Base-by-base conservation (phyloP, 2,113 vertebrate species). In the Rhynchomys soricoides region DNA sequence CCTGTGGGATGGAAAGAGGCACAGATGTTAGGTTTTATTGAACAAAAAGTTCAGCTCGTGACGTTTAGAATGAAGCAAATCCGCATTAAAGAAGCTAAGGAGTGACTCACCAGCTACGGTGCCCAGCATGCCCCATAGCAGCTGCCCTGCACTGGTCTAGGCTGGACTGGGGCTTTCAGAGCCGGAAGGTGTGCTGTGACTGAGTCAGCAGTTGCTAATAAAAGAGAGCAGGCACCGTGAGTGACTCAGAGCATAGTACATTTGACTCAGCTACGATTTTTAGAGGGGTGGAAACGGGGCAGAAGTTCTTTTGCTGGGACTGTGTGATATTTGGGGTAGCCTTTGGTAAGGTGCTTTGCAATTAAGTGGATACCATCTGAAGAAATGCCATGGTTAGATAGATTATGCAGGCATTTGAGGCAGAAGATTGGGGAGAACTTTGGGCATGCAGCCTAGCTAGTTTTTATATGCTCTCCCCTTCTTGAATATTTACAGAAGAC, bases 191-290 rank as follows among this genome's bases (percentile, higher is more conserved):
- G 55, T 13, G 40, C 57, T 81, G 50, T 2, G 29, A 62, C 57
- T 8, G 0, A 77, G 66, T 95, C 97, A 91, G 59, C 74, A 26
- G 59, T 81, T 96, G 50, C 91, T 73, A 86, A 62, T 22, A 10
- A n/a, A 48, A 52, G 52, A 75, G 64, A 89, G 45, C 8, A 26
- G 86, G 89, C 75, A 52, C 74, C 37, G 21, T 1, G 89, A 70
- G 37, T 94, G 93, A 94, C 15, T 57, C 48, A 22, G 37, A 87
- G 43, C 29, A 26, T 7, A 50, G 83, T 24, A 7, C 50, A 2
- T 82, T 68, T 22, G 37, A 70, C 62, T 31, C 64, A 89, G 57
- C 59, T 29, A 3, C 0, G 17, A 45, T 52, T 59, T 93, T 83
- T 24, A 1, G 50, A 71, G 77, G 26, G 70, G 57, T 62, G 9